phyloP scores from a whole-genome alignment of 2,113 vertebrate species.

The Equus przewalskii region DNA sequence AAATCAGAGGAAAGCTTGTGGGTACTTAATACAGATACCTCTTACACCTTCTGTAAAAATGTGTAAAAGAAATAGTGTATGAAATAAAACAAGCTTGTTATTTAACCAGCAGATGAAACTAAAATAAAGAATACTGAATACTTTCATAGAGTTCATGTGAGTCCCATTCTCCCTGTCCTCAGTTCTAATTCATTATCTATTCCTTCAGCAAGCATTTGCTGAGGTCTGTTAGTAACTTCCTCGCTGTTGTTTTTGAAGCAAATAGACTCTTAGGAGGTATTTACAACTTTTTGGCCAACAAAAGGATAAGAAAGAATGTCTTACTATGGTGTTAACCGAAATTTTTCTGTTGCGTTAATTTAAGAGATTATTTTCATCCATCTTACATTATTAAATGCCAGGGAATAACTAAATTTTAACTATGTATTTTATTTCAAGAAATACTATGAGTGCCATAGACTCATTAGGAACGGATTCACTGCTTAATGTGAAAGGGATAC shows the following conservation, averaged over 20 bases:
- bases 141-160: background rate
- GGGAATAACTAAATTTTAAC: background rate
- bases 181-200: background rate
- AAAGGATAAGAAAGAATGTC: background rate
- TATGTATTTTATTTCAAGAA: conserved; percentile 38
- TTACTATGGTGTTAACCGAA: background rate
- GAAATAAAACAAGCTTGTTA: background rate
- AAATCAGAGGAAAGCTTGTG: background rate
- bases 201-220: background rate
- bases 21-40: background rate
- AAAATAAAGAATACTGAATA: background rate
- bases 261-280: background rate
- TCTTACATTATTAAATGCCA: conserved; percentile 37
- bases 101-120: background rate
- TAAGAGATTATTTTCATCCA: conserved; percentile 46
- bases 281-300: conserved; percentile 25
- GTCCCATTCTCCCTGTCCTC: background rate
- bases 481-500: background rate
- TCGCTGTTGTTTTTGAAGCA: background rate
- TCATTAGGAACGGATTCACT: background rate
- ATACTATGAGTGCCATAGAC: background rate
- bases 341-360: conserved; percentile 26
- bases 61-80: background rate
- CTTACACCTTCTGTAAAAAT: background rate
- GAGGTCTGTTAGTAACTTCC: background rate